These are phyloP conservation scores for Notothenia rossii DNA, from an alignment of 2,113 vertebrate genomes.

Conservation along the genomic window DNA sequence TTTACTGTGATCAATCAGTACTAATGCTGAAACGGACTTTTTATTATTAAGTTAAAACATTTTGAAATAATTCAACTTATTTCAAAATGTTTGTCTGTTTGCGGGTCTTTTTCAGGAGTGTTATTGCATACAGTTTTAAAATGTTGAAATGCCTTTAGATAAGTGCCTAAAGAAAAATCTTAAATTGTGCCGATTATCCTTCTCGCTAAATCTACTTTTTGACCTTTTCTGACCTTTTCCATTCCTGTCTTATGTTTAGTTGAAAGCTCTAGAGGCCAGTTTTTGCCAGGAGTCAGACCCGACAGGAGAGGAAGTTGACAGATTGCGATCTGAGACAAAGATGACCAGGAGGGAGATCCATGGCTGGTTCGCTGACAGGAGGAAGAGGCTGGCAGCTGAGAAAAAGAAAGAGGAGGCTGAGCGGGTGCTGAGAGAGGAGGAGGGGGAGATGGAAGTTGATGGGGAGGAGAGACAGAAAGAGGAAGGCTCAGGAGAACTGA, in stretches of 20 bases:
- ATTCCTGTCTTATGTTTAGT: conserved; percentile 35
- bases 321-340: conserved; percentile 93
- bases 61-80: no score
- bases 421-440: conserved; percentile 75
- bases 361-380: conserved; percentile 94
- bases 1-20: no score
- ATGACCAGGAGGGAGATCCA: conserved; percentile 98
- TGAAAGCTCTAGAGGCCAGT: conserved; percentile 90
- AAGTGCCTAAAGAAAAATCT: not conserved
- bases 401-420: conserved; percentile 86
- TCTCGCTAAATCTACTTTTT: not conserved
- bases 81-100: no score
- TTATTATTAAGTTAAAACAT: no score
- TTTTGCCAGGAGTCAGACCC: conserved; percentile 90
- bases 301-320: conserved; percentile 91
- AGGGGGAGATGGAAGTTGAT: conserved; percentile 51
- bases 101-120: no score
- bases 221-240: not conserved
- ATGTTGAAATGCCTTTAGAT: no score
- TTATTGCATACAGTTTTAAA: no score
- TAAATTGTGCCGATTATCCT: not conserved
- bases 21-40: no score
- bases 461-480: conserved; percentile 85
- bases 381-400: conserved; percentile 87
- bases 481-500: conserved; percentile 85